These are phyloP conservation scores for Bovichtus variegatus DNA, from an alignment of 2,797 vertebrate species.

Conservation along the genomic window DNA sequence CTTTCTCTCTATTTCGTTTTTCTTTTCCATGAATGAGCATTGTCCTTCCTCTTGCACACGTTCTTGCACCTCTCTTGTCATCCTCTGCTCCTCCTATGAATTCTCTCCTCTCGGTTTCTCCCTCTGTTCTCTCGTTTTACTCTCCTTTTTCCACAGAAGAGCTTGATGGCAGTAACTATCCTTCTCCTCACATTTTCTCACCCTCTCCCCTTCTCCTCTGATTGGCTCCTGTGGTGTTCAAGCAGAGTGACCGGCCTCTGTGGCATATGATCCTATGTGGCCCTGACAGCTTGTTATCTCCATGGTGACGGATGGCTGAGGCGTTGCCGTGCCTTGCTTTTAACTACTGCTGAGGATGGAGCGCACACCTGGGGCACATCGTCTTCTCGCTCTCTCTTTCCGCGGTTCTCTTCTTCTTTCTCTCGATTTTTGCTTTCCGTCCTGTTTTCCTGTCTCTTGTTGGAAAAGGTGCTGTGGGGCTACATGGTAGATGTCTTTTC, in stretches of 20 bases:
- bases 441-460: neutral
- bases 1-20: neutral
- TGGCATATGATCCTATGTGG: slow-evolving; percentile 77
- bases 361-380: slow-evolving; percentile 78
- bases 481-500: slow-evolving; percentile 12
- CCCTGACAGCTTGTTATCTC: slow-evolving; percentile 84
- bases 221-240: slow-evolving; percentile 74
- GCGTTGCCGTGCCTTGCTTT: slow-evolving; percentile 61
- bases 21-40: slow-evolving; percentile 4
- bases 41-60: neutral
- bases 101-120: slow-evolving; percentile 2
- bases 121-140: neutral
- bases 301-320: slow-evolving; percentile 82
- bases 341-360: slow-evolving; percentile 77
- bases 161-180: slow-evolving; percentile 17
- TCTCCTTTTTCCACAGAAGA: neutral
- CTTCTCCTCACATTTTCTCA: slow-evolving; percentile 47
- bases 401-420: slow-evolving; percentile 10
- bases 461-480: slow-evolving; percentile 19
- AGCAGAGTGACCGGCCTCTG: slow-evolving; percentile 73
- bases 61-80: neutral
- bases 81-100: neutral
- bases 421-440: slow-evolving; percentile 40
- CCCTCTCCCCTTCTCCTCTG: slow-evolving; percentile 51
- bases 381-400: neutral